Evolutionary conservation across 2,797 vertebrate species (phyloP).

Genomic region (Vireo griseus): DNA sequence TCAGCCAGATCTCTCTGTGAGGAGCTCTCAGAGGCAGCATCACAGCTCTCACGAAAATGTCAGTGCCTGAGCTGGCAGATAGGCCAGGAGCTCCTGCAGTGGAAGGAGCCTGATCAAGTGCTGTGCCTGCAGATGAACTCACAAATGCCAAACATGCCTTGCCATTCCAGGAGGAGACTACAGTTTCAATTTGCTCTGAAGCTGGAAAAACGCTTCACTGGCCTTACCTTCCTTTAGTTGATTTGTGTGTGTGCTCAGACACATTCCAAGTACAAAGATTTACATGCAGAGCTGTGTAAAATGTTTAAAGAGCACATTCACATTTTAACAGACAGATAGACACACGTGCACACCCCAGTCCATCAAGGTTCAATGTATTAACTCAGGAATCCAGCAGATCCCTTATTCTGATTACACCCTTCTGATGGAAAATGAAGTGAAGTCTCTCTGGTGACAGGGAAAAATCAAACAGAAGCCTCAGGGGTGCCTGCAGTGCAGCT

Average conservation of each 20-base stretch:
- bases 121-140: background rate
- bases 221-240: background rate
- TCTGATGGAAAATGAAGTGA: background rate
- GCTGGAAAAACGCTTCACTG: background rate
- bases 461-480: background rate
- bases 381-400: background rate
- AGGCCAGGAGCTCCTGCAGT: background rate
- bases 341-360: rapidly evolving
- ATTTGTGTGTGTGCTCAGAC: background rate
- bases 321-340: background rate
- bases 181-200: background rate
- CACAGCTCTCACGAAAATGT: background rate
- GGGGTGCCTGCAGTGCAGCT: background rate
- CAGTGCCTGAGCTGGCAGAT: background rate
- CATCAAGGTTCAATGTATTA: background rate
- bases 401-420: background rate
- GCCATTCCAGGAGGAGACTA: background rate
- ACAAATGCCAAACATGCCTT: background rate
- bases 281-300: rapidly evolving
- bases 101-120: background rate
- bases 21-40: background rate
- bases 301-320: background rate
- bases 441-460: background rate
- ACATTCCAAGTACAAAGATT: background rate
- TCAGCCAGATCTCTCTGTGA: background rate